phyloP scores from a whole-genome alignment of 1,140 invertebrate species.

The Pseudomyrmex sp. region DNA sequence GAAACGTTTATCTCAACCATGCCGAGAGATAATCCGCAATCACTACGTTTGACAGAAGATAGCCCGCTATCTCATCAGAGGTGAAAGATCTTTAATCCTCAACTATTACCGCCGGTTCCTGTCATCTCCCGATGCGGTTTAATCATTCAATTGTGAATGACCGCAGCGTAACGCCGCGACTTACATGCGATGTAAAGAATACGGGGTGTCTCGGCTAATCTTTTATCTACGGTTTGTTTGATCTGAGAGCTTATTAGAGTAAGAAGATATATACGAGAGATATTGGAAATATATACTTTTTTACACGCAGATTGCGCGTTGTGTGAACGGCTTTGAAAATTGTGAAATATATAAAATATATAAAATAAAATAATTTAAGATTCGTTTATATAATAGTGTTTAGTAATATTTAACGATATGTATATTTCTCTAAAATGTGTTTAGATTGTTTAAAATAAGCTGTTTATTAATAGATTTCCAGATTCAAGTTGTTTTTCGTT shows the following conservation, averaged over 20 bases:
- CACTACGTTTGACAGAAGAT: conserved; percentile 65
- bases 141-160: conserved; percentile 80
- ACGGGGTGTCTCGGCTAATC: neutral
- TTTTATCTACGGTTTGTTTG: neutral
- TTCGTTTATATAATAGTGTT: too few species aligned
- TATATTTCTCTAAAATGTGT: too few species aligned
- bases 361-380: too few species aligned
- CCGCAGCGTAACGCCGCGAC: neutral
- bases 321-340: too few species aligned
- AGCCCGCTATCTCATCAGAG: conserved; percentile 35
- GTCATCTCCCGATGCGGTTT: conserved; percentile 76
- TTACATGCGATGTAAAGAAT: neutral
- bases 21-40: conserved; percentile 81
- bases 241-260: neutral
- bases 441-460: too few species aligned
- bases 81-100: conserved; percentile 52
- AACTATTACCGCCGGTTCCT: conserved; percentile 71
- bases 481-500: too few species aligned
- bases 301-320: too few species aligned
- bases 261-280: neutral
- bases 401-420: too few species aligned
- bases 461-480: too few species aligned
- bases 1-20: conserved; percentile 74
- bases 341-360: too few species aligned
- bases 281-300: too few species aligned